Conservation (phyloP, 2,797 vertebrate genomes). For the Taeniopygia guttata region DNA sequence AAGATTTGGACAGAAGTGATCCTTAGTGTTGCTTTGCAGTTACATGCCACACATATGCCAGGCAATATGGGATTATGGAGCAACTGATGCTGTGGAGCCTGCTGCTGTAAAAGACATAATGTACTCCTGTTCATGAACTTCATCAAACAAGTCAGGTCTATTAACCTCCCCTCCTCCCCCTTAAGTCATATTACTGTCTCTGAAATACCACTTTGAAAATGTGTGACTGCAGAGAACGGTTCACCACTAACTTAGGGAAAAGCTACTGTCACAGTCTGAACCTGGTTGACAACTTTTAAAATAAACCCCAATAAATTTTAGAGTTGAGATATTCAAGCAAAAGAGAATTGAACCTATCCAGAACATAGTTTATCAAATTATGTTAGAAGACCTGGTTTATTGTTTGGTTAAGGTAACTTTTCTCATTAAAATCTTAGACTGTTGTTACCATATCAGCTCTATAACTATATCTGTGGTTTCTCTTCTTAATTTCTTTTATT, state of each 20-base stretch:
- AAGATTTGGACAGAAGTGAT: background rate
- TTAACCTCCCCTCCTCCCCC: background rate
- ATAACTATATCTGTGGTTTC: background rate
- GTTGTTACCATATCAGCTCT: background rate
- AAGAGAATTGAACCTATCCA: background rate
- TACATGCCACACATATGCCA: background rate
- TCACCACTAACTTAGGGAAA: background rate
- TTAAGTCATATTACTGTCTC: background rate
- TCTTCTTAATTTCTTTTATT: background rate
- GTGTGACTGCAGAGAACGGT: background rate
- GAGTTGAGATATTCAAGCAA: background rate
- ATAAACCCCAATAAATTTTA: background rate
- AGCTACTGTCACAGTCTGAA: background rate
- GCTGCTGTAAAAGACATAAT: background rate
- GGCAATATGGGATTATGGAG: background rate
- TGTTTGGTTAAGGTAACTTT: background rate
- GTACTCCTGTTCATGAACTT: slow-evolving; percentile 11
- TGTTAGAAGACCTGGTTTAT: background rate
- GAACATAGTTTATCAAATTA: background rate
- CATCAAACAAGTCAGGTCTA: background rate
- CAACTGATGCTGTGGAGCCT: background rate
- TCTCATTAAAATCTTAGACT: background rate
- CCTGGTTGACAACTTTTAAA: background rate
- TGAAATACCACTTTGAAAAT: slow-evolving; percentile 20
- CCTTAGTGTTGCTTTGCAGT: background rate